A percentile compares a stretch with the other conserved stretches of the same genome.
Evolutionary conservation across 2,888 invertebrate genomes (phyloP).

Genomic region (Sinotaia quadrata): DNA sequence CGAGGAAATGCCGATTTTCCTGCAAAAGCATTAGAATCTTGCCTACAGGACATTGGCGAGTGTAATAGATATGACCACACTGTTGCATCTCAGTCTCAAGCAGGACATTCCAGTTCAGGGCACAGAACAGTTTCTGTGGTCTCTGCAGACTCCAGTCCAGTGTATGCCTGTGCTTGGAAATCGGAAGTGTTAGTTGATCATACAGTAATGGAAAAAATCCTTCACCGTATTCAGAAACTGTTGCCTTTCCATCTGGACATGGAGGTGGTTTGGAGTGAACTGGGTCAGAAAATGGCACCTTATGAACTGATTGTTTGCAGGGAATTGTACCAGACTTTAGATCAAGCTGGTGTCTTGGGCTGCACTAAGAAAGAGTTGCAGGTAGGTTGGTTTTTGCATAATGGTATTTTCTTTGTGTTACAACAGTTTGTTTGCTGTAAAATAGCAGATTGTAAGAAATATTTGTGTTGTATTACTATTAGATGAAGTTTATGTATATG

Average conservation of each 20-base stretch:
- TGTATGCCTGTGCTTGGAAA: neutral
- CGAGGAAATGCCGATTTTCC: too few relatives aligned
- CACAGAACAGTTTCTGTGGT: neutral
- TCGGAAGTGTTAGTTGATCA: neutral
- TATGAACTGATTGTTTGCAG: slow-evolving; percentile 24
- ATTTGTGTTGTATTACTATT: too few relatives aligned
- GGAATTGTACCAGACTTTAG: slow-evolving; percentile 35
- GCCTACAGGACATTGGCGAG: too few relatives aligned
- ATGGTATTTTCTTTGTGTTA: too few relatives aligned
- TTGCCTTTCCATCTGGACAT: slow-evolving; percentile 41
- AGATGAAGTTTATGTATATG: too few relatives aligned
- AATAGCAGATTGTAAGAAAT: too few relatives aligned
- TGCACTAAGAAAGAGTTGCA: slow-evolving; percentile 38
- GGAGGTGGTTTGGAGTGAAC: slow-evolving; percentile 36
- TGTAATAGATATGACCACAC: too few relatives aligned
- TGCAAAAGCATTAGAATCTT: too few relatives aligned
- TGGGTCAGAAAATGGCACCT: slow-evolving; percentile 11
- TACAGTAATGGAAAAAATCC: neutral
- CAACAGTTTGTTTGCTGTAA: too few relatives aligned
- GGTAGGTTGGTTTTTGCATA: too few relatives aligned
- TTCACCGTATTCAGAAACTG: neutral
- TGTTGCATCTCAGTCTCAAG: too few relatives aligned
- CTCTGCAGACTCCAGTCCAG: neutral
- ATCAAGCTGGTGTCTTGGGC: slow-evolving; percentile 39
- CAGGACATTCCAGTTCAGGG: too few relatives aligned